Evolutionary conservation across 2,797 vertebrate species (phyloP).

Genomic region (Pantherophis vulpinus): DNA sequence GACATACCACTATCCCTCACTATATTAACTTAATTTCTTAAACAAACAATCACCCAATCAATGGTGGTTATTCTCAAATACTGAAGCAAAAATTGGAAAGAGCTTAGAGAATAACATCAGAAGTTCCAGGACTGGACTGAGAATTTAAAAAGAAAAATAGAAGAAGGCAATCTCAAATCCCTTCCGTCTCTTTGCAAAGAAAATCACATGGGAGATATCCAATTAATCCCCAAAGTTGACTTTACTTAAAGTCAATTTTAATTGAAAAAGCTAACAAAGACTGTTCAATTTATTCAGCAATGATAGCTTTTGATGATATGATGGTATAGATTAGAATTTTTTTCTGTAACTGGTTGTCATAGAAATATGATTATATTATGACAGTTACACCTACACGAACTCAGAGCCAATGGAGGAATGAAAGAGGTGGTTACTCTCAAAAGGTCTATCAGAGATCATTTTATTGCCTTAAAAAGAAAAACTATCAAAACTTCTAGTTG

Average conservation of each 20-base stretch:
- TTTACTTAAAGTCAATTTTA: background rate
- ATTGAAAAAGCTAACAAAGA: background rate
- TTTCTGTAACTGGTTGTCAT: background rate
- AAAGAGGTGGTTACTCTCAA: background rate
- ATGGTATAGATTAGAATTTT: background rate
- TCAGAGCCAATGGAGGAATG: background rate
- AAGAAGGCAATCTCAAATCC: background rate
- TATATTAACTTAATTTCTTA: background rate
- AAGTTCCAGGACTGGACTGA: background rate
- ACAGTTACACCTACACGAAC: background rate
- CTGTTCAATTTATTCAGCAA: background rate
- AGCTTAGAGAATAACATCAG: background rate
- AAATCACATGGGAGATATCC: background rate
- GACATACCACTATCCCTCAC: background rate
- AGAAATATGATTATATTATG: background rate
- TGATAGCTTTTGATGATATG: background rate
- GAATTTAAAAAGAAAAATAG: background rate
- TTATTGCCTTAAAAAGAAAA: background rate
- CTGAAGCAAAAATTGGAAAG: background rate
- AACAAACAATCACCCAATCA: background rate
- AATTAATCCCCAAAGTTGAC: background rate
- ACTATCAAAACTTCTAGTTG: background rate
- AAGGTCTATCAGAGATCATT: background rate
- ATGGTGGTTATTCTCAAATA: background rate
- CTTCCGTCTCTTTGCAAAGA: background rate